Conservation (phyloP, 2,797 vertebrate species). For the Liasis olivaceus region DNA sequence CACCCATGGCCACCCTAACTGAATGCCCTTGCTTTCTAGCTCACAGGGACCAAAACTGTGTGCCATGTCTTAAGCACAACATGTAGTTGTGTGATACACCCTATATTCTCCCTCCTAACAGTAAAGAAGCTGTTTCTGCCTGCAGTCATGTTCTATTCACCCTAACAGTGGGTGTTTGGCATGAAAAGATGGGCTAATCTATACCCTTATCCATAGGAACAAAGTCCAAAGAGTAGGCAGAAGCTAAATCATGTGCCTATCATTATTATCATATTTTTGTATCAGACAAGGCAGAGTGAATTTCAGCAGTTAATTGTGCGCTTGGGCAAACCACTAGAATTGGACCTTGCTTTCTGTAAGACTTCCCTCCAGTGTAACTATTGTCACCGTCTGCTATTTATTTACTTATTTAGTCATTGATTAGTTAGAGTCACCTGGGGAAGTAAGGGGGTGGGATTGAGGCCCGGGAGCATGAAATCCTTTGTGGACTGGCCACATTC, state of each 20-base stretch:
- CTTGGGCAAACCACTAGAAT: fast-evolving
- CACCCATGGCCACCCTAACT: background rate
- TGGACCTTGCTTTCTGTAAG: background rate
- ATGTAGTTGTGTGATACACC: background rate
- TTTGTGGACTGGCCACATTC: slow-evolving; percentile 68
- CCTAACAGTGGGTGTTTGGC: background rate
- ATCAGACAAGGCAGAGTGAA: fast-evolving
- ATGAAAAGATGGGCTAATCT: no score
- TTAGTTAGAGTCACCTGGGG: slow-evolving; percentile 45
- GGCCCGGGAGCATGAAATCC: slow-evolving; percentile 47
- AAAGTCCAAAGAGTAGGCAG: background rate
- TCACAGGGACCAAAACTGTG: background rate
- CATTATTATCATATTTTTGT: background rate
- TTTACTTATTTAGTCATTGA: background rate
- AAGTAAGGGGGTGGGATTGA: background rate
- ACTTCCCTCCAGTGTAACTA: background rate
- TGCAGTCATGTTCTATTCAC: background rate
- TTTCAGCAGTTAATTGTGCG: background rate
- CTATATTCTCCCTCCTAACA: background rate
- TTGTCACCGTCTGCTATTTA: background rate
- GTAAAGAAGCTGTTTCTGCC: background rate
- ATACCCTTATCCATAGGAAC: background rate
- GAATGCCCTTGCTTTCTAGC: background rate
- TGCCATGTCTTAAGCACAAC: background rate
- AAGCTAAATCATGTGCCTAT: background rate